Base-by-base conservation (phyloP, 2,888 invertebrate genomes). In the Drosophila neutralis region DNA sequence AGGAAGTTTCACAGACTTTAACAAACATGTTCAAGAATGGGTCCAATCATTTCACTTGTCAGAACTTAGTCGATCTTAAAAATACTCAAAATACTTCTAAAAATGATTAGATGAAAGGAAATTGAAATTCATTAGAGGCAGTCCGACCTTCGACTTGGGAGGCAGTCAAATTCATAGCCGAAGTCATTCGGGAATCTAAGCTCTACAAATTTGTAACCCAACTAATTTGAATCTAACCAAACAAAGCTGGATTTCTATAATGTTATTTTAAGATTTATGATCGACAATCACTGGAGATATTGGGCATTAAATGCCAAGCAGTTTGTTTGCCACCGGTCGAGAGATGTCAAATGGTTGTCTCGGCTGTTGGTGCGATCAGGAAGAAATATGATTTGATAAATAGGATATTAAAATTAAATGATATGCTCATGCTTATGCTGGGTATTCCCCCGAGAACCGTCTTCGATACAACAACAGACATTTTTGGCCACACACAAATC, bases 351-450 rank as follows among this genome's bases (percentile, higher is more conserved):
- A 69, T 56, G 68, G 68, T 81, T 84, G 80, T 80, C 72, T 76
- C 75, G 80, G 73, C 64, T 80, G 53, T 64, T 60, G 68, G 80
- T 72, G 70, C 60, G 74, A 80, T 86, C 83, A 61, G 61, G 59
- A 73, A 65, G 74, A 88, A 80, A 77, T 80, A 88, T 85, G 89
- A 88, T 90, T 85, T 90, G 80, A 80, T 69, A 73, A 83, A 85
- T 90, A 69, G 70, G 56, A 79, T 76, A 89, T 82, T 80, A 88
- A 73, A 69, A 75, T 72, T 90, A 85, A 87, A 90, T 69, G 89
- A 86, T 74, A 67, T 63, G 54, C 61, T 71, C 53, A 33, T 11
- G 54, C 4, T n/a, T 54, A 15, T 51, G 29, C 33, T 52, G 68
- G 78, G 76, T 70, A 84, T 82, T 84, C 90, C 90, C 90, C 58